Percentiles rank a stretch among this genome's conserved stretches.
Evolutionary conservation across 2,113 vertebrate species (phyloP).

Genomic region (Garra rufa): DNA sequence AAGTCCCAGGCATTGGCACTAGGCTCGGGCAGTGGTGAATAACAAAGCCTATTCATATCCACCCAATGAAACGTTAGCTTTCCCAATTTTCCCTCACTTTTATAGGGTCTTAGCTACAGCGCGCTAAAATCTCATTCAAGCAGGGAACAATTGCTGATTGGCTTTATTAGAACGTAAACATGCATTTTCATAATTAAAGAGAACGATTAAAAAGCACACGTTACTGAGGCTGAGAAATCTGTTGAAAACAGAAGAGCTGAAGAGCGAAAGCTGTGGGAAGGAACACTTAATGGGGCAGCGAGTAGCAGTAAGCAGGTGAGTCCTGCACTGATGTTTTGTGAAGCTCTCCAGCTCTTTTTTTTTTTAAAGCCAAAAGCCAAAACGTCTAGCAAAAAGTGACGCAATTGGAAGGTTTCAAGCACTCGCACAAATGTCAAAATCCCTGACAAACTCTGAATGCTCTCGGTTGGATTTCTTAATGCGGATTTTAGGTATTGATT

Average conservation of each 20-base stretch:
- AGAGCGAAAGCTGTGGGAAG: neutral
- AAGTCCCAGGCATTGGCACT: slow-evolving; percentile 83
- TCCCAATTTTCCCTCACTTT: slow-evolving; percentile 66
- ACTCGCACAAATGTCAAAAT: neutral
- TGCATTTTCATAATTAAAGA: slow-evolving; percentile 53
- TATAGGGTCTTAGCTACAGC: slow-evolving; percentile 75
- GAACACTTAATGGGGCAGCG: neutral
- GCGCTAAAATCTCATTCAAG: slow-evolving; percentile 70
- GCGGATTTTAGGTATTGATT: neutral
- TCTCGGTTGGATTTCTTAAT: neutral
- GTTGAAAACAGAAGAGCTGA: neutral
- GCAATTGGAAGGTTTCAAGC: neutral
- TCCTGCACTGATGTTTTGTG: neutral
- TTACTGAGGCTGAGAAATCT: neutral
- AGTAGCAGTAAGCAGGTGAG: neutral
- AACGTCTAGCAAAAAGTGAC: neutral
- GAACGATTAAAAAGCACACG: slow-evolving; percentile 24
- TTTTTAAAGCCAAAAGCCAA: neutral
- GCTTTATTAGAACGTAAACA: slow-evolving; percentile 75
- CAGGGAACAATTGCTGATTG: slow-evolving; percentile 74
- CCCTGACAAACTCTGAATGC: neutral
- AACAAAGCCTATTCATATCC: slow-evolving; percentile 83
- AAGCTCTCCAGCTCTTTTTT: neutral
- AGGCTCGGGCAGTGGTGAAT: slow-evolving; percentile 78
- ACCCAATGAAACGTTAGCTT: slow-evolving; percentile 75